Conservation (phyloP, 2,888 invertebrate species). For the Chloromyia formosa region DNA sequence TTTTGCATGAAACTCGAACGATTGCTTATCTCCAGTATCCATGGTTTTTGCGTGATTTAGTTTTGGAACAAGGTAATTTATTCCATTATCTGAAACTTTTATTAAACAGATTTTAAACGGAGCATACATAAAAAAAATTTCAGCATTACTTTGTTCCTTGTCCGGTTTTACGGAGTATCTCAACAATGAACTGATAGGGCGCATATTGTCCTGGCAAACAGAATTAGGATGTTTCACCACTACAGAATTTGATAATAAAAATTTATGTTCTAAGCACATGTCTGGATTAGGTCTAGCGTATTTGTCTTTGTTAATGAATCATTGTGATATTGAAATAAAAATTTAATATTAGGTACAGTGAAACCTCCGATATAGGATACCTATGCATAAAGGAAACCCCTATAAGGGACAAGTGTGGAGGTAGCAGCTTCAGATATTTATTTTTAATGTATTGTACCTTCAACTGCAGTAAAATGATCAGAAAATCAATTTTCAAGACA, state of each 20-base stretch:
- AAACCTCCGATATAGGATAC: no score
- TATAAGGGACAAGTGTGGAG: no score
- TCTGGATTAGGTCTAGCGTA: background rate
- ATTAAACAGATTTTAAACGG: background rate
- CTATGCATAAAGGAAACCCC: no score
- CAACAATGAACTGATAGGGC: background rate
- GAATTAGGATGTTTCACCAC: conserved; percentile 13
- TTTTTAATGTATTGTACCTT: no score
- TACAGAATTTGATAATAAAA: background rate
- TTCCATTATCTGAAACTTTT: no score
- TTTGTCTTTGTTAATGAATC: conserved; percentile 8
- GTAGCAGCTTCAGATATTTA: no score
- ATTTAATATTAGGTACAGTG: no score
- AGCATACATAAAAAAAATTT: no score
- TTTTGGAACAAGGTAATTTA: conserved; percentile 34
- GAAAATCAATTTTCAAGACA: no score
- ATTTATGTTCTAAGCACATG: conserved; percentile 16
- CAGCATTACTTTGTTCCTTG: conserved; percentile 25
- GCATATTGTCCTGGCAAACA: conserved; percentile 20
- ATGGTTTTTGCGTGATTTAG: conserved; percentile 22
- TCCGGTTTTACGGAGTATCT: conserved; percentile 27
- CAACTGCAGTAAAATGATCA: no score
- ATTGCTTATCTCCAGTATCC: conserved; percentile 13
- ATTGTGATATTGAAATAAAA: no score
- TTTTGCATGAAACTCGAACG: background rate